Evolutionary conservation across 2,888 invertebrate species (phyloP).

Genomic region (Eumerus sabulonum): DNA sequence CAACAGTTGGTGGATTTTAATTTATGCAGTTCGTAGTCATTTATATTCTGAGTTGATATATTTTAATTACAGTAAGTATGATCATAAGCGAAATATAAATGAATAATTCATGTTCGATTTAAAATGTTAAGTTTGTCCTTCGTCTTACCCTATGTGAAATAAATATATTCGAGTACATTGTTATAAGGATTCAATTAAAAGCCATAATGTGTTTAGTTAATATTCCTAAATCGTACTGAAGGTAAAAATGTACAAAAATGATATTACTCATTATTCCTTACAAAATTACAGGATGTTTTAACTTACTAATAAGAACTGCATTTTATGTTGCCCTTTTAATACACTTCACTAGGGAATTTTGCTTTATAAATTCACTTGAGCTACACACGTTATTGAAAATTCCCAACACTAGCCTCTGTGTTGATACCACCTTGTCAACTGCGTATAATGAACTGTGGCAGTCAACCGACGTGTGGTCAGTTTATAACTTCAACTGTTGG

Average conservation of each 20-base stretch:
- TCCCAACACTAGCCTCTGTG: constrained; percentile 17
- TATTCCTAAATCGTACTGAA: too few species aligned
- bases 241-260: too few species aligned
- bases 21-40: constrained; percentile 39
- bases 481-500: constrained; percentile 76
- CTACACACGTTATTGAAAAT: constrained; percentile 16
- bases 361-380: too few species aligned
- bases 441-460: constrained; percentile 77
- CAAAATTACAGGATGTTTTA: too few species aligned
- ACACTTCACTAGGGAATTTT: too few species aligned
- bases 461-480: constrained; percentile 73
- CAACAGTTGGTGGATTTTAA: too few species aligned
- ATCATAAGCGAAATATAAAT: constrained; percentile 18
- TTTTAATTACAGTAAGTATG: constrained; percentile 26
- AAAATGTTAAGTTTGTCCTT: constrained; percentile 52
- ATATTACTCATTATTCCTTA: too few species aligned
- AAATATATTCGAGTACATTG: too few species aligned
- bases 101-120: constrained; percentile 50
- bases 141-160: constrained; percentile 38
- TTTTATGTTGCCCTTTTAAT: constrained; percentile 38
- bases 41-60: constrained; percentile 38
- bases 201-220: too few species aligned
- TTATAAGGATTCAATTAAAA: too few species aligned
- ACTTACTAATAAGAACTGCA: constrained; percentile 63
- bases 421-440: constrained; percentile 76